phyloP scores from a whole-genome alignment of 1,140 invertebrate species.

The Eulimnadia texana region DNA sequence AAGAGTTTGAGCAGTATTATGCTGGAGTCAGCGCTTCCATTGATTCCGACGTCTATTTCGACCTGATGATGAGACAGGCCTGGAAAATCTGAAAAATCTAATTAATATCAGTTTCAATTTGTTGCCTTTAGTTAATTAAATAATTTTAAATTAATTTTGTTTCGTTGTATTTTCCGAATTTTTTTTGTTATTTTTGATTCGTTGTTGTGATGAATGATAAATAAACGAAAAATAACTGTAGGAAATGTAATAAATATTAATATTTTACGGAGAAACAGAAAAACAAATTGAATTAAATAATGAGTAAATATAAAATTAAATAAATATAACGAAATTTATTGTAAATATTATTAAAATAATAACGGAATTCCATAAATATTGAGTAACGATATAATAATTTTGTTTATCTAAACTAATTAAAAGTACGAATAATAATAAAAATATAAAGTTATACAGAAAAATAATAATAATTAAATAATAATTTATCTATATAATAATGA shows the following conservation, averaged over 20 bases:
- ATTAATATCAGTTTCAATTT: background rate
- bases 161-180: background rate
- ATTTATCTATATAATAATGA: background rate
- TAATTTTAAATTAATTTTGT: background rate
- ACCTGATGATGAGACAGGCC: slow-evolving; percentile 38
- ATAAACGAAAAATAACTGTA: too few species aligned
- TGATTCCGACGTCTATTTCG: slow-evolving; percentile 41
- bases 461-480: background rate
- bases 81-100: slow-evolving; percentile 28
- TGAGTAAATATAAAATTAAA: background rate
- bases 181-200: background rate
- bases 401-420: background rate
- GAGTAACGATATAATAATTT: background rate
- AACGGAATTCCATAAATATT: background rate
- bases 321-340: background rate
- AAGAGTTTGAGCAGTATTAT: slow-evolving; percentile 42
- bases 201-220: too few species aligned
- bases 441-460: background rate
- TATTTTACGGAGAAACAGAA: background rate
- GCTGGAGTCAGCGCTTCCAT: slow-evolving; percentile 38
- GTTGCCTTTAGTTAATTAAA: background rate
- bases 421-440: background rate
- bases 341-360: background rate
- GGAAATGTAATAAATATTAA: background rate
- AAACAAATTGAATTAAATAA: background rate